A percentile compares a stretch with the other conserved stretches of the same genome.
These are phyloP conservation scores for Eulithis testata DNA, from an alignment of 2,888 invertebrate species.

Conservation along the genomic window DNA sequence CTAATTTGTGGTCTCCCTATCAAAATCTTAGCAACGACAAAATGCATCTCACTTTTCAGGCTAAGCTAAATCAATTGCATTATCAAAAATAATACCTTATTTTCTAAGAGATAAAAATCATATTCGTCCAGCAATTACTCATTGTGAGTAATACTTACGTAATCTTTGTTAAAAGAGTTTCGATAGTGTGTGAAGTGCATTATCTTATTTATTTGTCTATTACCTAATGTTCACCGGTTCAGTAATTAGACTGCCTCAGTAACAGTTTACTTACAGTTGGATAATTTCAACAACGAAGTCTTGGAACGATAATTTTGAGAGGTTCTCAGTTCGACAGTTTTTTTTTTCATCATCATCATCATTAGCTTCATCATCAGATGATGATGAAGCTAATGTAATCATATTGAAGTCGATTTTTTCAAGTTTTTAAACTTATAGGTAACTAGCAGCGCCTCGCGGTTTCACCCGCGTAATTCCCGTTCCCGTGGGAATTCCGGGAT, in stretches of 20 bases:
- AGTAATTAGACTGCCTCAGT: neutral
- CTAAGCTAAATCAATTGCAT: conserved; percentile 26
- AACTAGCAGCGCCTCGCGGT: no score
- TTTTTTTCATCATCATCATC: no score
- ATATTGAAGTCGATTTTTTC: no score
- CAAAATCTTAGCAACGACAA: conserved; percentile 32
- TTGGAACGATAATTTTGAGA: no score
- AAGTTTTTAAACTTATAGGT: no score
- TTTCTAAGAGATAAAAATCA: neutral
- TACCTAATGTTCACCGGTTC: conserved; percentile 28
- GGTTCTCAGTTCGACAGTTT: no score
- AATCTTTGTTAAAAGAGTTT: conserved; percentile 37
- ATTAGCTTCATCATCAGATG: no score
- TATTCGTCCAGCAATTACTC: conserved; percentile 20
- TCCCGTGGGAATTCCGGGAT: no score
- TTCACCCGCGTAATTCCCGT: no score
- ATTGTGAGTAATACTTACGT: conserved; percentile 40
- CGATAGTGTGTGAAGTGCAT: conserved; percentile 23
- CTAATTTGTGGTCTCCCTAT: conserved; percentile 23
- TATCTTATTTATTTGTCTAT: conserved; percentile 30
- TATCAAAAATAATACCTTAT: conserved; percentile 26
- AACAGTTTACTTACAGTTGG: neutral
- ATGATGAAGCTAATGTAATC: no score
- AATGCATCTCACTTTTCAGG: conserved; percentile 50
- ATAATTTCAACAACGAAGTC: neutral